These are phyloP conservation scores for Lagopus muta DNA, from an alignment of 2,113 vertebrate genomes.

Conservation along the genomic window DNA sequence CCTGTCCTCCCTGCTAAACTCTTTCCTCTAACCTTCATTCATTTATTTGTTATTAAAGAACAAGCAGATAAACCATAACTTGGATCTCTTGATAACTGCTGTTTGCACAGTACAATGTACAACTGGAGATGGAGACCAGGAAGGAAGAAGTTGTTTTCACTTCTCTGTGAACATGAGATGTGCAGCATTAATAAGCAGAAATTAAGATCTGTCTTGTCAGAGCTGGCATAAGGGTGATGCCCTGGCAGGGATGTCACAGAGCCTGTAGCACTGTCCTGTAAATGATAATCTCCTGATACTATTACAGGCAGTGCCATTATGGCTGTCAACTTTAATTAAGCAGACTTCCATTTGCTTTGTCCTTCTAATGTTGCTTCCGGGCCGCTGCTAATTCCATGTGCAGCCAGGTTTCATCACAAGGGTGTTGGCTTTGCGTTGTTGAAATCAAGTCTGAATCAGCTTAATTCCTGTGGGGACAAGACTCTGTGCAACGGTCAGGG, in stretches of 20 bases:
- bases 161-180: background rate
- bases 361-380: conserved; percentile 17
- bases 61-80: background rate
- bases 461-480: background rate
- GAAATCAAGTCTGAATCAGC: background rate
- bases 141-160: background rate
- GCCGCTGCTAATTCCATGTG: background rate
- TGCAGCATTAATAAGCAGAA: background rate
- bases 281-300: conserved; percentile 55
- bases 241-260: background rate
- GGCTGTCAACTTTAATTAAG: conserved; percentile 68
- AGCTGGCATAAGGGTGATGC: background rate
- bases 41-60: background rate
- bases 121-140: background rate
- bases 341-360: conserved; percentile 13
- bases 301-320: conserved; percentile 50
- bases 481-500: accelerated
- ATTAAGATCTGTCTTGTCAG: background rate
- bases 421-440: background rate
- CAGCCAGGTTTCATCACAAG: background rate
- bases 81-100: background rate
- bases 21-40: background rate
- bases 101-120: background rate
- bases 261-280: background rate
- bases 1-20: background rate